Base-by-base conservation (phyloP, 2,888 invertebrate species). In the Perizoma affinitatum region DNA sequence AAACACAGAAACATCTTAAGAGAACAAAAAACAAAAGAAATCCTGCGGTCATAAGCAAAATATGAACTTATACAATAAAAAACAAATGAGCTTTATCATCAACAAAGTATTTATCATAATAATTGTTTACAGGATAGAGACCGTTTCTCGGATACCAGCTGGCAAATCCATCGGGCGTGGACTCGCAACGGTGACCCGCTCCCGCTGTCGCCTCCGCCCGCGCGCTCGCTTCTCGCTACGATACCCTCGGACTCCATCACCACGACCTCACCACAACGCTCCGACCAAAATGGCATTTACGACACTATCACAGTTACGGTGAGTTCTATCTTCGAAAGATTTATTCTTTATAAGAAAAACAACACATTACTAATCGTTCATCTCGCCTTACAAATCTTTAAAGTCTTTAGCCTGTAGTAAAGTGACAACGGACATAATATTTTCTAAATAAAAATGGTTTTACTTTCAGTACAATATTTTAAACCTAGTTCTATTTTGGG, bases 111-210 rank as follows among this genome's bases (percentile, higher is more conserved):
- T 9, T 34, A 46, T 22, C 22, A 22, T 22, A 22, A 22, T 22
- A 22, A 22, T 44, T 77, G 67, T 74, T 74, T 81, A 69, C 92
- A 94, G 95, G 94, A 94, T 68, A 93, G 94, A 77, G 94, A 95
- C 71, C 93, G 95, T 76, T 96, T 95, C 82, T 94, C 95, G 70
- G 96, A 96, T 83, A 95, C 96, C 58, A 95, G 95, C 79, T 95
- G 95, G 93, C 95, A 95, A 82, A 95, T 96, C 66, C 95, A 95
- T 80, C 93, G 94, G 65, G 94, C 94, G 76, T 95, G 95, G 95
- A 86, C 93, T 51, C 93, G 93, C 66, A 94, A 90, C 77, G 91
- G 87, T 43, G 88, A 88, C 60, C 83, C 89, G 49, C 80, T 89
- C 5, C 86, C 87, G 70, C 76, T 87, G 59, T 87, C 92, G 60